These are phyloP conservation scores for Scomber colias DNA, from an alignment of 2,113 vertebrate species.

Conservation along the genomic window DNA sequence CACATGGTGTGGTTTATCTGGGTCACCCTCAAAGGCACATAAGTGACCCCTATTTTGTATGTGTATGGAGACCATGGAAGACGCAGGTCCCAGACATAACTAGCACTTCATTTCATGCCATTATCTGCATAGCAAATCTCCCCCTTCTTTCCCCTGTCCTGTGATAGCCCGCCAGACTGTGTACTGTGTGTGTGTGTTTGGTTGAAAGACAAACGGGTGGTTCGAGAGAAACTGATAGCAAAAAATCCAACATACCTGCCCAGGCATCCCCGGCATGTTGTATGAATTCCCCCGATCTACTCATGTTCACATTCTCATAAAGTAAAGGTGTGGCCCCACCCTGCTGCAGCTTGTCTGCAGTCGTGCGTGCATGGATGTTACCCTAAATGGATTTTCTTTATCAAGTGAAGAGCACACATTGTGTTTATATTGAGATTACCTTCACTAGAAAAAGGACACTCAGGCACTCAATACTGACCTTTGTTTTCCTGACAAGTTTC, in stretches of 20 bases:
- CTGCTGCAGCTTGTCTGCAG: slow-evolving; percentile 71
- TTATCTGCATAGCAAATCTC: slow-evolving; percentile 53
- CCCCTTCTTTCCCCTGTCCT: slow-evolving; percentile 1
- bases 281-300: slow-evolving; percentile 71
- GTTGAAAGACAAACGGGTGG: slow-evolving; percentile 30
- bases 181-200: slow-evolving; percentile 5
- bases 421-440: background rate
- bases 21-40: slow-evolving; percentile 44
- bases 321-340: slow-evolving; percentile 69
- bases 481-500: too few relatives aligned
- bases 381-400: slow-evolving; percentile 33
- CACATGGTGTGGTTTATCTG: slow-evolving; percentile 9
- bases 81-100: slow-evolving; percentile 25
- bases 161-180: background rate
- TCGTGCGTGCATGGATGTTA: slow-evolving; percentile 47
- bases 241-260: slow-evolving; percentile 78
- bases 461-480: too few relatives aligned
- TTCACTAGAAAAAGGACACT: background rate
- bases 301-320: slow-evolving; percentile 64
- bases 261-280: slow-evolving; percentile 78
- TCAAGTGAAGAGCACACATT: background rate
- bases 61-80: slow-evolving; percentile 37
- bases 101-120: slow-evolving; percentile 35
- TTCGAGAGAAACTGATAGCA: slow-evolving; percentile 56
- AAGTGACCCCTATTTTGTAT: slow-evolving; percentile 35